Conservation (phyloP, 2,888 invertebrate genomes). For the Torymus tubicola region DNA sequence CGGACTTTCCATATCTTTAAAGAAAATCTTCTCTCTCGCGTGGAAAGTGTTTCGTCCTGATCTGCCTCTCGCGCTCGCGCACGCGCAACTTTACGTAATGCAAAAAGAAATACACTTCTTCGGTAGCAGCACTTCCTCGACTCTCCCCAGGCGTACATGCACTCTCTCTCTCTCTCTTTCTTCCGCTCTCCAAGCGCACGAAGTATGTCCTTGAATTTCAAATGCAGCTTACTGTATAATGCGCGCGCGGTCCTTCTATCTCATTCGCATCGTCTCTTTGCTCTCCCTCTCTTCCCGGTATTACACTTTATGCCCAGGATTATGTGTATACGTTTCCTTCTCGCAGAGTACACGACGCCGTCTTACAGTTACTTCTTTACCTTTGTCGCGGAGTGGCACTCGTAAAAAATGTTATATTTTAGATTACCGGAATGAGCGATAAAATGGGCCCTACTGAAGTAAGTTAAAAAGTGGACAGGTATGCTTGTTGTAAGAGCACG, state of each 20-base stretch:
- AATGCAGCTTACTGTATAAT: conserved; percentile 43
- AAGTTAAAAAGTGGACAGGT: too few species aligned
- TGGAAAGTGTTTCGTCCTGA: conserved; percentile 29
- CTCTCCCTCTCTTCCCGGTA: conserved; percentile 1
- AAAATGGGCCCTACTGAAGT: too few species aligned
- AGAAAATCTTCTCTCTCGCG: conserved; percentile 28
- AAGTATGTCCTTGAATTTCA: conserved; percentile 51
- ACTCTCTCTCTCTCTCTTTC: not conserved
- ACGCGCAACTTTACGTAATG: conserved; percentile 37
- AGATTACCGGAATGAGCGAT: too few species aligned
- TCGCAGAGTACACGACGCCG: not conserved
- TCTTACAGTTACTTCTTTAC: not conserved
- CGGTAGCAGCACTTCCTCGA: conserved; percentile 14
- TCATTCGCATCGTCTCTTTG: conserved; percentile 23
- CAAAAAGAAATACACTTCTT: conserved; percentile 18
- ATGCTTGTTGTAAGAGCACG: too few species aligned
- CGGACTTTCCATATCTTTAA: conserved; percentile 14
- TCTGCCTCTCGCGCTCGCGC: conserved; percentile 2
- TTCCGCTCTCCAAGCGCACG: not conserved
- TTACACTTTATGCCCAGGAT: conserved; percentile 16
- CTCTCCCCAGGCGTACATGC: not conserved
- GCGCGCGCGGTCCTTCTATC: conserved; percentile 37
- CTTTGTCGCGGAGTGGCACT: not conserved
- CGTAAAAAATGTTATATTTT: too few species aligned
- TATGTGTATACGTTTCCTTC: conserved; percentile 3